phyloP scores from a whole-genome alignment of 2,113 vertebrate species.

The Rhea pennata region DNA sequence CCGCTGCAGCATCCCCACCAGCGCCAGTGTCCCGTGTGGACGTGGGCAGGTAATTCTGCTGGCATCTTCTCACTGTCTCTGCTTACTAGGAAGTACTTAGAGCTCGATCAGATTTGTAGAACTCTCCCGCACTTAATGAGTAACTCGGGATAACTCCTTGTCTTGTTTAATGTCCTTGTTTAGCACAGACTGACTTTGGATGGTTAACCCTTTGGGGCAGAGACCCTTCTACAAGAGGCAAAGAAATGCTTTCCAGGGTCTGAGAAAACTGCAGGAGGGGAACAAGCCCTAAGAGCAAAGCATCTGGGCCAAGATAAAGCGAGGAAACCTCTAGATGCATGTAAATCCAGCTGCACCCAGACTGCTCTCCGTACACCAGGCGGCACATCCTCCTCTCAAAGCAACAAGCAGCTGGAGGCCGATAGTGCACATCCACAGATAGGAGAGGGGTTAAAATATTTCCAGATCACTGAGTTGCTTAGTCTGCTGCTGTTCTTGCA shows the following conservation, averaged over 20 bases:
- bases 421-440: neutral
- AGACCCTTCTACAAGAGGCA: neutral
- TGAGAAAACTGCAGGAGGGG: neutral
- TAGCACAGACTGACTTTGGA: neutral
- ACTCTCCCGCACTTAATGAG: neutral
- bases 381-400: neutral
- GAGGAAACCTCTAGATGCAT: no score
- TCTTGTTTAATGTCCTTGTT: neutral
- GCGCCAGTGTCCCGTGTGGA: fast-evolving
- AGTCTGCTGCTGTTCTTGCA: neutral
- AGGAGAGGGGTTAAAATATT: conserved; percentile 27
- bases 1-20: neutral
- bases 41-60: neutral
- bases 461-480: neutral
- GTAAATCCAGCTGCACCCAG: neutral
- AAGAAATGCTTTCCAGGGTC: neutral
- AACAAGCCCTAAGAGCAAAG: neutral
- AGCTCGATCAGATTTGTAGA: neutral
- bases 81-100: neutral
- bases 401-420: neutral
- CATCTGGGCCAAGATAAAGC: neutral
- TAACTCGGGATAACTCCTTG: neutral
- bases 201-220: neutral
- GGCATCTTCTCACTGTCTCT: neutral
- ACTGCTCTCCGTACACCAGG: neutral